These are phyloP conservation scores for Rhyacophila brunnea DNA, from an alignment of 1,140 invertebrate genomes.

Conservation along the genomic window DNA sequence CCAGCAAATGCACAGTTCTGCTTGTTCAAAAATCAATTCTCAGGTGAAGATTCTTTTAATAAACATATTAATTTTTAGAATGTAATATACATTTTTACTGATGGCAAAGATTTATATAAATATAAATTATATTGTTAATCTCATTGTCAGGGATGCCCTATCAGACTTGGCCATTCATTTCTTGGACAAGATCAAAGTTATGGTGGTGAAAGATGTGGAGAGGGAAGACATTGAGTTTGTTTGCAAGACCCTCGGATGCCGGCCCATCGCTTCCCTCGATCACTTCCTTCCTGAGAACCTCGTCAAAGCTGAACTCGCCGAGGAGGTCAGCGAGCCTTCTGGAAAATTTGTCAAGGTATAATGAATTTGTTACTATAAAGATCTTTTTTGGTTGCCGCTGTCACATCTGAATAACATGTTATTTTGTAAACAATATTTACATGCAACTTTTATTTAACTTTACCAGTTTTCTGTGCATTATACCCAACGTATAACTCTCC, in stretches of 20 bases:
- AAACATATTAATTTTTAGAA: no score
- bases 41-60: constrained; percentile 58
- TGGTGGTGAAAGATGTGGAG: constrained; percentile 98
- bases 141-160: constrained; percentile 78
- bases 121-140: constrained; percentile 13
- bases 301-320: constrained; percentile 89
- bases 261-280: constrained; percentile 97
- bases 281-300: constrained; percentile 94
- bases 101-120: background rate
- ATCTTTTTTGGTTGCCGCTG: no score
- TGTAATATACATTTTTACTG: background rate
- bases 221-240: constrained; percentile 97
- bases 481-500: no score
- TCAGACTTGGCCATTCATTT: constrained; percentile 97
- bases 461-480: no score
- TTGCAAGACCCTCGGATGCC: constrained; percentile 91
- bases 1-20: constrained; percentile 96
- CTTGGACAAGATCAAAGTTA: constrained; percentile 98
- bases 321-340: constrained; percentile 87
- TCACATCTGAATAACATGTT: no score
- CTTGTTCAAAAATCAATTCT: constrained; percentile 99
- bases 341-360: constrained; percentile 93
- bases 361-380: no score
- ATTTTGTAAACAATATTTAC: no score
- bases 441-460: no score